Conservation (phyloP, 1,140 invertebrate genomes). For the Archegozetes longisetosus region DNA sequence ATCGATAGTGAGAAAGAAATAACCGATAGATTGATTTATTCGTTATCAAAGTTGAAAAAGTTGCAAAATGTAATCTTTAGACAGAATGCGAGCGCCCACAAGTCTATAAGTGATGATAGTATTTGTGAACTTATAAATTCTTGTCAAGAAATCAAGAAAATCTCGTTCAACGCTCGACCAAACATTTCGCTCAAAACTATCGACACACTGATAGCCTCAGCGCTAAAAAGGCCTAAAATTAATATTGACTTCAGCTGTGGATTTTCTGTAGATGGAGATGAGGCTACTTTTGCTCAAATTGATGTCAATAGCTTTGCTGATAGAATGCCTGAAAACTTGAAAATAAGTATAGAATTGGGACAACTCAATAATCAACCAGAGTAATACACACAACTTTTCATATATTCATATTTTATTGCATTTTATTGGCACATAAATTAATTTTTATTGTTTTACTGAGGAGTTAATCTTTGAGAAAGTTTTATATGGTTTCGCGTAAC, state of each 20-base stretch:
- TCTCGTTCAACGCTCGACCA: not conserved
- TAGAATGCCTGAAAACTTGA: not conserved
- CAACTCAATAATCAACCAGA: not conserved
- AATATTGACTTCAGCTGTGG: not conserved
- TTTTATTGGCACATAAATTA: too few species aligned
- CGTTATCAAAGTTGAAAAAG: not conserved
- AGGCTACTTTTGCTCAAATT: not conserved
- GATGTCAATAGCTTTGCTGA: not conserved
- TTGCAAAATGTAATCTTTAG: not conserved
- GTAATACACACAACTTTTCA: too few species aligned
- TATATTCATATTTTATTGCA: too few species aligned
- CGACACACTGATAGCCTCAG: not conserved
- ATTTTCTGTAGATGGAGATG: not conserved
- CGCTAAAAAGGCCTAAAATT: not conserved
- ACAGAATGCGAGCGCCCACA: not conserved
- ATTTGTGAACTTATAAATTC: not conserved
- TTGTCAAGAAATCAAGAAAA: not conserved
- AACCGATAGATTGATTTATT: not conserved
- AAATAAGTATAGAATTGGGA: not conserved
- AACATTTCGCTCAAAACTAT: not conserved
- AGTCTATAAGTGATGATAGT: not conserved
- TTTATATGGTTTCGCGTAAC: too few species aligned
- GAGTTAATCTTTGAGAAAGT: too few species aligned
- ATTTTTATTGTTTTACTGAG: too few species aligned
- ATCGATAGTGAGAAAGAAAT: not conserved